Percentiles rank a stretch among this genome's conserved stretches.
Conservation (phyloP, 2,113 vertebrate species). For the Anhinga anhinga region DNA sequence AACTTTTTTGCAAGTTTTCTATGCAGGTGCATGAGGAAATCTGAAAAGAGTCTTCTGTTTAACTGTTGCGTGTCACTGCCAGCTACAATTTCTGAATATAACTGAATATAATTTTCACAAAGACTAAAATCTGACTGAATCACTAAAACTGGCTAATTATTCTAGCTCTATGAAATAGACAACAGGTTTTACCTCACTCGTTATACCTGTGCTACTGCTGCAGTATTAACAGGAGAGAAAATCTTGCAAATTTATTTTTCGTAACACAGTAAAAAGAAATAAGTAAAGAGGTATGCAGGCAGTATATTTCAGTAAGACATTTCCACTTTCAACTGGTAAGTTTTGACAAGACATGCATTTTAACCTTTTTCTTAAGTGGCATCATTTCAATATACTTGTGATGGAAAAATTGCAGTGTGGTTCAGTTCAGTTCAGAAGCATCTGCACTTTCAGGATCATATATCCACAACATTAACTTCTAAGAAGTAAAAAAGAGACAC, state of each 20-base stretch:
- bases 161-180: not conserved
- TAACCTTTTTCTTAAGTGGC: not conserved
- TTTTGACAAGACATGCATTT: not conserved
- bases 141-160: not conserved
- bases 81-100: not conserved
- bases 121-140: not conserved
- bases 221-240: not conserved
- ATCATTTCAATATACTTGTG: not conserved
- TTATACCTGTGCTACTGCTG: not conserved
- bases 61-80: not conserved
- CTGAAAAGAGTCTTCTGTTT: not conserved
- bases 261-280: not conserved
- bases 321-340: not conserved
- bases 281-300: not conserved
- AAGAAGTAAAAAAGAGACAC: not conserved
- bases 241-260: not conserved
- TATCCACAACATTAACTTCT: not conserved
- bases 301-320: not conserved
- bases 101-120: not conserved
- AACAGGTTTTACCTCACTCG: not conserved
- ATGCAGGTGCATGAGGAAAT: not conserved
- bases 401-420: not conserved
- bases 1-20: not conserved
- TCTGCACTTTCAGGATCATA: constrained; percentile 44
- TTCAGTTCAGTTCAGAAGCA: not conserved